A percentile compares a stretch with the other conserved stretches of the same genome.
phyloP scores from a whole-genome alignment of 2,113 vertebrate species.

The Pteronura brasiliensis region DNA sequence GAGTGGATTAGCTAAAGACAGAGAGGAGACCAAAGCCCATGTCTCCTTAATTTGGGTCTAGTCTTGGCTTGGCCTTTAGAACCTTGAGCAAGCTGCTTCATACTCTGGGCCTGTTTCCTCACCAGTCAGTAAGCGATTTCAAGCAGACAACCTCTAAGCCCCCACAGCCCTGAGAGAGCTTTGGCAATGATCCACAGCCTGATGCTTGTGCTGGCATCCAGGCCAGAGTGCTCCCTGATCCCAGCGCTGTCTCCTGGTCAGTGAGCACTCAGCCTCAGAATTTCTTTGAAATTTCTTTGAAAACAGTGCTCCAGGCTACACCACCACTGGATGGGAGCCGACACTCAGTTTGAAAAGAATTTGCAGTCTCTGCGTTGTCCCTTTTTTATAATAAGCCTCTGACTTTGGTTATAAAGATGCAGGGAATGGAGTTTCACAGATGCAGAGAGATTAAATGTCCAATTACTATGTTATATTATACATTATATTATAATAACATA shows the following conservation, averaged over 20 bases:
- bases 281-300: not conserved
- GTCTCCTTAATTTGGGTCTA: not conserved
- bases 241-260: not conserved
- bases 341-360: not conserved
- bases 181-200: not conserved
- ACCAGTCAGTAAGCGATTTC: not conserved
- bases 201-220: fast-evolving
- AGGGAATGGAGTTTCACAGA: not conserved
- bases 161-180: not conserved
- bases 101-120: not conserved
- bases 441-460: not conserved
- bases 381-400: not conserved
- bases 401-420: not conserved
- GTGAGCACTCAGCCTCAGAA: not conserved
- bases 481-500: not conserved
- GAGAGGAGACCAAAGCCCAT: not conserved
- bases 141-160: not conserved
- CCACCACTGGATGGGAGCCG: not conserved
- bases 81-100: not conserved
- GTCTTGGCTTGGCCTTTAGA: not conserved
- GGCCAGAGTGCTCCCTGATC: not conserved
- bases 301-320: not conserved
- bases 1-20: not conserved
- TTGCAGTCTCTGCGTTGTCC: not conserved
- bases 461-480: not conserved